phyloP scores from a whole-genome alignment of 2,113 vertebrate species.

The Lophochroa leadbeateri region DNA sequence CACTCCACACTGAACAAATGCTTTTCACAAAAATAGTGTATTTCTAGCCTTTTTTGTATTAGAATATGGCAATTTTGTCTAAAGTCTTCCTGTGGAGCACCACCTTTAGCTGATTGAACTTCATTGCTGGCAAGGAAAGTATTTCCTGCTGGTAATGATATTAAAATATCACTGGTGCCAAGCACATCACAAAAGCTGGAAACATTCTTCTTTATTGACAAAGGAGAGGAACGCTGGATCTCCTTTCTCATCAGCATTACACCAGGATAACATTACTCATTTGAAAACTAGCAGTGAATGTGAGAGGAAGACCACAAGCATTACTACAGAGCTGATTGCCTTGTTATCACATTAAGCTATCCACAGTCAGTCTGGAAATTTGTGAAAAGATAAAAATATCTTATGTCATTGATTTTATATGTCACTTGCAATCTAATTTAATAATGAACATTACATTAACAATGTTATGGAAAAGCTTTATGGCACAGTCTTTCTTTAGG shows the following conservation, averaged over 20 bases:
- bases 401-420: background rate
- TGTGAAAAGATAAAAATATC: background rate
- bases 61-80: background rate
- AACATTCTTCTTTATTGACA: background rate
- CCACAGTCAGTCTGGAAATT: background rate
- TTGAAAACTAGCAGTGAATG: background rate
- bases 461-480: background rate
- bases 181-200: background rate
- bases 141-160: slow-evolving; percentile 4
- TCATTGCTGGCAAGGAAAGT: background rate
- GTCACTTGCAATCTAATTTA: background rate
- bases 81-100: background rate
- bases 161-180: background rate
- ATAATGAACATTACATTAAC: background rate
- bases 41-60: background rate
- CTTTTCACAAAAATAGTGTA: background rate
- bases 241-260: background rate
- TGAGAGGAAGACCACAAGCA: background rate
- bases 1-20: background rate
- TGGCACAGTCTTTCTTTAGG: background rate
- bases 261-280: background rate
- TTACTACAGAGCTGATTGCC: background rate
- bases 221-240: background rate
- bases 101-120: background rate
- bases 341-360: background rate